Evolutionary conservation across 1,140 invertebrate genomes (phyloP).

Genomic region (Rhopalosiphum maidis): DNA sequence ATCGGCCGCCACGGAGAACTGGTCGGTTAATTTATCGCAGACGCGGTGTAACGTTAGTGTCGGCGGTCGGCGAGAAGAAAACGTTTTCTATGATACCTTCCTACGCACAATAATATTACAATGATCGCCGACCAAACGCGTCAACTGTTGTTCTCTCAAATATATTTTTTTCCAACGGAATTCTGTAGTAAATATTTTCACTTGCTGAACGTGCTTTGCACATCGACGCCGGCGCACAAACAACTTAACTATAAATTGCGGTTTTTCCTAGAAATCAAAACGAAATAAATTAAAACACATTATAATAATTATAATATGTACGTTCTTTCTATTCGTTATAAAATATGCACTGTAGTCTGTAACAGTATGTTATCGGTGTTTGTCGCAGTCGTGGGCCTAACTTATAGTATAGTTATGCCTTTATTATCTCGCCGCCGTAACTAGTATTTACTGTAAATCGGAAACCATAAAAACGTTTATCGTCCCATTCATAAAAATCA

Average conservation of each 20-base stretch:
- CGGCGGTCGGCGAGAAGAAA: not conserved
- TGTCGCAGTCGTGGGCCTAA: not conserved
- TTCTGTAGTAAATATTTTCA: not conserved
- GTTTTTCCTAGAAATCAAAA: not conserved
- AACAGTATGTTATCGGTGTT: not conserved
- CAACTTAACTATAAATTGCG: not conserved
- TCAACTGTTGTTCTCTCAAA: not conserved
- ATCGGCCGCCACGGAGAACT: not conserved
- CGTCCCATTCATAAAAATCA: not conserved
- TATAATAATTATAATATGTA: not conserved
- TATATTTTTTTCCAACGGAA: not conserved
- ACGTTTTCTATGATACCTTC: not conserved
- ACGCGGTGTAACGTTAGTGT: not conserved
- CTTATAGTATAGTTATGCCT: not conserved
- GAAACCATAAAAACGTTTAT: not conserved
- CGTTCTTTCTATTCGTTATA: not conserved
- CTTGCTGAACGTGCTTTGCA: not conserved
- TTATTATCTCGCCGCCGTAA: not conserved
- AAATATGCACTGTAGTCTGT: not conserved
- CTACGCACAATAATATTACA: not conserved
- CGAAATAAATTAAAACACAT: not conserved
- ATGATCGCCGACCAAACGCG: not conserved
- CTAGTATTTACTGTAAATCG: conserved; percentile 15
- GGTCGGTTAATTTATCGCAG: not conserved
- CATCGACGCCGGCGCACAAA: not conserved